Percentiles rank a stretch among this genome's conserved stretches.
Conservation (phyloP, 2,888 invertebrate genomes). For the Malachius bipustulatus region DNA sequence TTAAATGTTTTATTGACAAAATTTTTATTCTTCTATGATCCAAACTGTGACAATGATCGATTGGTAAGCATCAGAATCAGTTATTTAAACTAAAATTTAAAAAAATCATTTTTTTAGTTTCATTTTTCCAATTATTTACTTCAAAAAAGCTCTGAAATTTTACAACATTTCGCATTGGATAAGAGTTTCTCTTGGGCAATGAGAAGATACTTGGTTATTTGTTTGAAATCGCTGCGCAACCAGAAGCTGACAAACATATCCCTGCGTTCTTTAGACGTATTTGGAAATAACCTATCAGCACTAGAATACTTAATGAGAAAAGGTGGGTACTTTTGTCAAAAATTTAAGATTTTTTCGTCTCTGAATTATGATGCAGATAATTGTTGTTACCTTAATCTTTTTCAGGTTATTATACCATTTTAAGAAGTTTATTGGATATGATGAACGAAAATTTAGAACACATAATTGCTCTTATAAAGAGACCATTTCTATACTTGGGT, state of each 20-base stretch:
- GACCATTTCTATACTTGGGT: conserved; percentile 55
- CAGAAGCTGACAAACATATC: conserved; percentile 49
- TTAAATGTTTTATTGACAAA: conserved; percentile 49
- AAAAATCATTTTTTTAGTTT: no score
- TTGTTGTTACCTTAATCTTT: conserved; percentile 17
- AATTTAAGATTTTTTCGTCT: no score
- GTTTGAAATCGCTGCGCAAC: conserved; percentile 26
- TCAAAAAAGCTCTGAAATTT: no score
- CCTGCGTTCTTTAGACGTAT: conserved; percentile 66
- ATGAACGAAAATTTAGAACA: conserved; percentile 51
- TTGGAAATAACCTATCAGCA: conserved; percentile 43
- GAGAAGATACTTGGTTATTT: conserved; percentile 30
- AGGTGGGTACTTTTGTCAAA: conserved; percentile 36
- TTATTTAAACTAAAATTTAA: no score
- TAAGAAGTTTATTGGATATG: conserved; percentile 55
- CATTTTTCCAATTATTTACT: no score
- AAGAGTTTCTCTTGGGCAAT: conserved; percentile 37
- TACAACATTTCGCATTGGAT: no score
- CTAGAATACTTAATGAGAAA: conserved; percentile 45
- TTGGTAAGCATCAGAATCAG: conserved; percentile 47
- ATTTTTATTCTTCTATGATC: conserved; percentile 68
- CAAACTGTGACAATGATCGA: conserved; percentile 51
- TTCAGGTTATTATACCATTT: conserved; percentile 60
- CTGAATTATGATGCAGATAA: conserved; percentile 5
- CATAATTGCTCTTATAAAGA: conserved; percentile 61